Evolutionary conservation across 2,797 vertebrate species (phyloP).

Genomic region (Acanthiza pusilla): DNA sequence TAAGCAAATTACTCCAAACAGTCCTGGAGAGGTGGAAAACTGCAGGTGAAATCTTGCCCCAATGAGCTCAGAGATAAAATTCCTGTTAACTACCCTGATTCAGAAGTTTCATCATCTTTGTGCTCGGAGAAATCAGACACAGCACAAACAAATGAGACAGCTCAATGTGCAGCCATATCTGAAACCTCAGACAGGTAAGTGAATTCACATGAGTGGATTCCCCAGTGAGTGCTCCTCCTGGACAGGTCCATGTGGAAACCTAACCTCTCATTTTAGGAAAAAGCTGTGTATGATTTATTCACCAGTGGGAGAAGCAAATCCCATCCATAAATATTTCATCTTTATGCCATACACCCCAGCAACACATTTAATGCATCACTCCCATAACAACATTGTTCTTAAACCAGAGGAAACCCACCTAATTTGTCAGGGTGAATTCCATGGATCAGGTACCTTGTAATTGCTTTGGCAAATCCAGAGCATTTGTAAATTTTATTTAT

Average conservation of each 20-base stretch:
- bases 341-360: slow-evolving; percentile 6
- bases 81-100: not conserved
- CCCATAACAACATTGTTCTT: not conserved
- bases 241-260: not conserved
- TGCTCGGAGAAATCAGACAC: not conserved
- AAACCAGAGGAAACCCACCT: slow-evolving; percentile 38
- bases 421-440: slow-evolving; percentile 18
- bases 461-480: not conserved
- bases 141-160: not conserved
- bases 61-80: not conserved
- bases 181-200: not conserved
- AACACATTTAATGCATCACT: slow-evolving; percentile 21
- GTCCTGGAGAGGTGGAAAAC: not conserved
- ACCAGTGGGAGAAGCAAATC: slow-evolving; percentile 27
- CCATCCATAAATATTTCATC: slow-evolving; percentile 24
- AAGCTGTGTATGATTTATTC: slow-evolving; percentile 20
- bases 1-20: not conserved
- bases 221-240: not conserved
- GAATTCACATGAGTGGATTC: not conserved
- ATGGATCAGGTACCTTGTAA: not conserved
- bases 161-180: not conserved
- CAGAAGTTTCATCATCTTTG: not conserved
- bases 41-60: not conserved
- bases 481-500: not conserved
- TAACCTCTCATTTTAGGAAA: not conserved